Evolutionary conservation across 1,140 invertebrate species (phyloP), one percentile per base, ranked within the genome.

Genomic region (Calosoma granatense): DNA sequence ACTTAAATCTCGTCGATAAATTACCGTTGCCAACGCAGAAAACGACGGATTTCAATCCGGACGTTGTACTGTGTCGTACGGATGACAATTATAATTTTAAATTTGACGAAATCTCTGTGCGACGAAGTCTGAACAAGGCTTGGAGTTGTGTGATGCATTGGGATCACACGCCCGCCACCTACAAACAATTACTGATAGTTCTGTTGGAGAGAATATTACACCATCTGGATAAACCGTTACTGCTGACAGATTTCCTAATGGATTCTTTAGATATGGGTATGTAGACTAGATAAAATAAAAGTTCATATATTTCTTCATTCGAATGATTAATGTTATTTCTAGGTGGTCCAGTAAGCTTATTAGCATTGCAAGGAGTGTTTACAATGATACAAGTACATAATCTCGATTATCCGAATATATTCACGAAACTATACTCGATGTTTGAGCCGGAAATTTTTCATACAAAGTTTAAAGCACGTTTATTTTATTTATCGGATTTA

Each of bases 321-420:
- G 23, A 11, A 58, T 57, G 6, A 21, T 54, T 62, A n/a, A n/a
- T n/a, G n/a, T n/a, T 53, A 59, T 63, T 67, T 71, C 26, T 66
- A 89, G 87, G 91, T 68, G 94, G 94, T 20, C 81, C 89, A 1
- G 83, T 93, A 51, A 87, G 88, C 67, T 76, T 98, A 61, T 74
- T 98, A 36, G 90, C 94, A 9, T 74, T 98, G n/a, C 92, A 96
- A 72, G 94, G 94, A 11, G 82, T 98, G 14, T 94, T 95, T 68
- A 82, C 87, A 41, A 74, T 98, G 26, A 93, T 98, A 57, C 85
- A 89, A 55, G 86, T 88, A 59, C 86, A 96, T 69, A 96, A 98
- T 74, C 81, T 98, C 72, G 90, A 96, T 68, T 97, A 97, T 74
- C 94, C 94, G 2, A 87, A 97, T 72, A 93, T 98, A 67, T 98